phyloP scores from a whole-genome alignment of 2,797 vertebrate species.

The Girardinus metallicus region DNA sequence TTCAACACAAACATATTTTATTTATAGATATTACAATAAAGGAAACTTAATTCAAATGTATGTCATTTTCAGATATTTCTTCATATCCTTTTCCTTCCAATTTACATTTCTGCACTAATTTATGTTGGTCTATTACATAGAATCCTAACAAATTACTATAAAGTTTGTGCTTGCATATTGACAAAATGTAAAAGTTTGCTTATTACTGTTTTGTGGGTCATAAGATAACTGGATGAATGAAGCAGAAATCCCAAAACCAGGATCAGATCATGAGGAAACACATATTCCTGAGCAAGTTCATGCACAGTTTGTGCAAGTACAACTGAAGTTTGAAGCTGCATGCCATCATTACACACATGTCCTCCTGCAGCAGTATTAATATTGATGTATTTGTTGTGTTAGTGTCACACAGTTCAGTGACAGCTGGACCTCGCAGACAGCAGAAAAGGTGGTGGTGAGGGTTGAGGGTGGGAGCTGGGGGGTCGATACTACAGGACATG shows the following conservation, averaged over 20 bases:
- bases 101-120: neutral
- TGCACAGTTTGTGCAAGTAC: neutral
- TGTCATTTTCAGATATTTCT: neutral
- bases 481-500: constrained; percentile 33
- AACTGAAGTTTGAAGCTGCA: neutral
- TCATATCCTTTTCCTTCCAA: neutral
- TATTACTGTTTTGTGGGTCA: neutral
- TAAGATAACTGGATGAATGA: neutral
- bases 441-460: neutral
- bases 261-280: neutral
- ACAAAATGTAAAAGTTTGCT: neutral
- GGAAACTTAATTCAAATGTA: neutral
- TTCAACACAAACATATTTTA: neutral
- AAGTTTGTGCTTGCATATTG: neutral
- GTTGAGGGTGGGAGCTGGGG: neutral
- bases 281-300: neutral
- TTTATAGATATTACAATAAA: neutral
- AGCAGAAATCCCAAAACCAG: neutral
- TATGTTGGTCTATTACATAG: neutral
- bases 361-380: neutral
- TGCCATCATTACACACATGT: neutral
- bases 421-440: constrained; percentile 13
- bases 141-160: neutral
- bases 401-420: neutral
- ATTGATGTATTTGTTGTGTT: neutral